phyloP scores from a whole-genome alignment of 1,140 invertebrate genomes.

The Saccostrea glomerata region DNA sequence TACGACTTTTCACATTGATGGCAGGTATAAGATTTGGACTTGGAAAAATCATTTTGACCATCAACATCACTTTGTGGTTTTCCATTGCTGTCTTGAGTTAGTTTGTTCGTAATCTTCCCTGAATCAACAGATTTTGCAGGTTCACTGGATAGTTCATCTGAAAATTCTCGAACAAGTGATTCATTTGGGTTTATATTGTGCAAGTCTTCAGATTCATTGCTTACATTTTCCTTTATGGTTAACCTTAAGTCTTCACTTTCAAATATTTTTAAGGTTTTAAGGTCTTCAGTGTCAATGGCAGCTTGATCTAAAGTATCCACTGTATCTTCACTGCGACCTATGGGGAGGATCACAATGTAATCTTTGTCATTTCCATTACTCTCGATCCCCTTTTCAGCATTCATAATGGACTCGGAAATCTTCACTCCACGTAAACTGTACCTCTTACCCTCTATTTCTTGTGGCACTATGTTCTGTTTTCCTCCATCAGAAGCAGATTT shows the following conservation, averaged over 20 bases:
- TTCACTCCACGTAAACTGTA: slow-evolving; percentile 62
- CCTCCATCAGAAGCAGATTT: background rate
- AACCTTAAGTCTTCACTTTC: background rate
- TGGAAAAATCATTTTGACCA: background rate
- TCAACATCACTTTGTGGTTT: background rate
- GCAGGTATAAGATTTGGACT: slow-evolving; percentile 54
- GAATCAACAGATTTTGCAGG: background rate
- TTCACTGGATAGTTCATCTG: background rate
- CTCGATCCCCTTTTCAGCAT: slow-evolving; percentile 51
- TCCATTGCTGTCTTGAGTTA: background rate
- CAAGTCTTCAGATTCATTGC: background rate
- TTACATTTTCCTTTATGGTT: background rate
- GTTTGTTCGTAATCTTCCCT: background rate
- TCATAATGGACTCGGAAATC: slow-evolving; percentile 60
- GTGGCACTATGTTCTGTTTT: background rate
- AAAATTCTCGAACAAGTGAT: background rate
- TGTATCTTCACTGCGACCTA: slow-evolving; percentile 41
- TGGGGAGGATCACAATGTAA: slow-evolving; percentile 41
- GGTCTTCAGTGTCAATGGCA: background rate
- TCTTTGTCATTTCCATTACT: background rate
- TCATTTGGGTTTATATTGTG: background rate
- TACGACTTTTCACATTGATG: slow-evolving; percentile 59
- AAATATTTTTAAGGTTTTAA: background rate
- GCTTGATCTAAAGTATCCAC: background rate
- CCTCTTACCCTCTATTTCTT: slow-evolving; percentile 28